These are phyloP conservation scores for Forficula auricularia DNA, from an alignment of 1,140 invertebrate species.

Conservation along the genomic window DNA sequence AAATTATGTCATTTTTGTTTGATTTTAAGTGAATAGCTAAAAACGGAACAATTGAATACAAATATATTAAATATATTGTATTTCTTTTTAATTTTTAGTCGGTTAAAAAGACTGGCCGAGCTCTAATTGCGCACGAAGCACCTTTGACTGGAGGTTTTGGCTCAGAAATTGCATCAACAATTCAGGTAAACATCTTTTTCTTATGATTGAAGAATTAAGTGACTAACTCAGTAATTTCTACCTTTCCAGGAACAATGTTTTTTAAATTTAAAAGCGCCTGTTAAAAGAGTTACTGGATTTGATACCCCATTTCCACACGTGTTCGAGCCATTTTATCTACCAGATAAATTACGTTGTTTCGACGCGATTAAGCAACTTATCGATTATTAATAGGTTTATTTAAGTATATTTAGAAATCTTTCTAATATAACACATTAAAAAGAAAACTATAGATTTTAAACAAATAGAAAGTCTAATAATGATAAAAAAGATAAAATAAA, in stretches of 20 bases:
- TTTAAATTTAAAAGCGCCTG: conserved; percentile 81
- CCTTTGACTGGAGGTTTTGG: conserved; percentile 90
- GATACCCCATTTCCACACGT: conserved; percentile 95
- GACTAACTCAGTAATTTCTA: too few species aligned
- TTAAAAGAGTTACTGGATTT: conserved; percentile 82
- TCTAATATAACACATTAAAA: too few species aligned
- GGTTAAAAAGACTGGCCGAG: conserved; percentile 81
- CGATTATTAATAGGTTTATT: conserved; percentile 39
- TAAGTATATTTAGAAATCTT: background rate
- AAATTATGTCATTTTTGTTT: too few species aligned
- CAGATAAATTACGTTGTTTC: conserved; percentile 81
- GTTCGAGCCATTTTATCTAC: conserved; percentile 90
- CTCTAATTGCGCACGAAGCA: conserved; percentile 88
- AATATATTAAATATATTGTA: too few species aligned
- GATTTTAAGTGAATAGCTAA: too few species aligned
- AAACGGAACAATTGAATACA: too few species aligned
- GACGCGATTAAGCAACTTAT: conserved; percentile 60
- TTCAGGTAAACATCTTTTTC: conserved; percentile 50
- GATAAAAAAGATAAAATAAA: too few species aligned
- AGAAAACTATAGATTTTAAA: too few species aligned
- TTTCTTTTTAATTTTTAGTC: too few species aligned
- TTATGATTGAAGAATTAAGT: background rate
- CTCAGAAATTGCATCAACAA: conserved; percentile 82
- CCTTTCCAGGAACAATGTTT: conserved; percentile 75
- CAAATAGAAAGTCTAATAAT: too few species aligned